A percentile compares a stretch with the other conserved stretches of the same genome.
Evolutionary conservation across 2,113 vertebrate species (phyloP).

Genomic region (Trichomycterus rosablanca): DNA sequence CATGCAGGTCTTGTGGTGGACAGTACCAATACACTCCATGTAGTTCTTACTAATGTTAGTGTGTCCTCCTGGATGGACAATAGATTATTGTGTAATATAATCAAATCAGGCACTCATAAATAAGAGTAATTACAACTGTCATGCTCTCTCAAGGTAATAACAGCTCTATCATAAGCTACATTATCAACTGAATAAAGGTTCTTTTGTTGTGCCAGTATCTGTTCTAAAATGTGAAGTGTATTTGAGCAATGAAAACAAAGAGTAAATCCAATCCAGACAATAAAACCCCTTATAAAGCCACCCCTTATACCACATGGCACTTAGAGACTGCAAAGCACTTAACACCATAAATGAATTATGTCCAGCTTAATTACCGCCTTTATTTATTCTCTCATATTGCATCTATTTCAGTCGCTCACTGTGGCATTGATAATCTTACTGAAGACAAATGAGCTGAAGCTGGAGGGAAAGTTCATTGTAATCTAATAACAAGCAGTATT

Average conservation of each 20-base stretch:
- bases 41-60: too few relatives aligned
- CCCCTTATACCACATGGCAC: conserved; percentile 11
- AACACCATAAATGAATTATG: conserved; percentile 39
- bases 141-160: conserved; percentile 33
- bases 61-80: not conserved
- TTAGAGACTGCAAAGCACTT: conserved; percentile 41
- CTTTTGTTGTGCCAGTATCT: conserved; percentile 23
- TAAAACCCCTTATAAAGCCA: conserved; percentile 4
- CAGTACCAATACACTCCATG: too few relatives aligned
- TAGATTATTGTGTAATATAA: not conserved
- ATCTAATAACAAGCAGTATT: not conserved
- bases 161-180: conserved; percentile 4
- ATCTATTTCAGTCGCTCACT: conserved; percentile 23
- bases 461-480: too few relatives aligned
- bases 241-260: conserved; percentile 23
- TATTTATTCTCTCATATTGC: conserved; percentile 29
- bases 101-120: not conserved
- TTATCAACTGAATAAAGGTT: not conserved
- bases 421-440: conserved; percentile 14
- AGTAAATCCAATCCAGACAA: conserved; percentile 1
- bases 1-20: too few relatives aligned
- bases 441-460: conserved; percentile 21
- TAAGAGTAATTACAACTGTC: conserved; percentile 4
- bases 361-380: conserved; percentile 36
- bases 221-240: conserved; percentile 30